These are phyloP conservation scores for Onthophagus taurus DNA, from an alignment of 1,140 invertebrate species.

Conservation along the genomic window DNA sequence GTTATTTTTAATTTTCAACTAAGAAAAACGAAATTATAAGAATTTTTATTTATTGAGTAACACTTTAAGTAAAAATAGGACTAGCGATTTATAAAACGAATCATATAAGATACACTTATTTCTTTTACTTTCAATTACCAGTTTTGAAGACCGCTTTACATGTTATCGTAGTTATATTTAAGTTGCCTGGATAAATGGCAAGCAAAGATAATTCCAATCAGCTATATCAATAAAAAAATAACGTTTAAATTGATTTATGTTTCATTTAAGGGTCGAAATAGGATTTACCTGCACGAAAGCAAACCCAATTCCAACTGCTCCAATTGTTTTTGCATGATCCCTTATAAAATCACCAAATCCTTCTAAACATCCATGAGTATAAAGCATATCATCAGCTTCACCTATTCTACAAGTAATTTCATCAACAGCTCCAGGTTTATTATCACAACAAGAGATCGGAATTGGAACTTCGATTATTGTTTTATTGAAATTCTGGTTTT, in stretches of 20 bases:
- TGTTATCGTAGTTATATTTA: slow-evolving; percentile 18
- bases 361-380: slow-evolving; percentile 46
- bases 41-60: too few relatives aligned
- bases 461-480: slow-evolving; percentile 25
- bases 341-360: slow-evolving; percentile 52
- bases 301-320: slow-evolving; percentile 63
- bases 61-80: too few relatives aligned
- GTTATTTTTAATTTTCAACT: too few relatives aligned
- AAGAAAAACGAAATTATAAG: too few relatives aligned
- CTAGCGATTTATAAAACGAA: too few relatives aligned
- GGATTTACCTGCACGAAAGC: slow-evolving; percentile 59
- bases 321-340: slow-evolving; percentile 59
- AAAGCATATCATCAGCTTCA: slow-evolving; percentile 15
- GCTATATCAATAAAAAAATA: slow-evolving; percentile 19
- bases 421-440: slow-evolving; percentile 37
- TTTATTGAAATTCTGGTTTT: slow-evolving; percentile 18
- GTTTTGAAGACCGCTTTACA: too few relatives aligned
- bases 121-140: too few relatives aligned
- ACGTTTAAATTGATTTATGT: not conserved
- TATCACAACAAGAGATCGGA: slow-evolving; percentile 54
- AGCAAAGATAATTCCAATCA: slow-evolving; percentile 27
- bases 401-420: slow-evolving; percentile 37
- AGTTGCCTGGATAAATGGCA: slow-evolving; percentile 27
- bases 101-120: too few relatives aligned
- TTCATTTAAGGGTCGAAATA: not conserved